Percentiles rank a stretch among this genome's conserved stretches.
These are phyloP conservation scores for Bombycilla garrulus DNA, from an alignment of 2,113 vertebrate genomes.

Conservation along the genomic window DNA sequence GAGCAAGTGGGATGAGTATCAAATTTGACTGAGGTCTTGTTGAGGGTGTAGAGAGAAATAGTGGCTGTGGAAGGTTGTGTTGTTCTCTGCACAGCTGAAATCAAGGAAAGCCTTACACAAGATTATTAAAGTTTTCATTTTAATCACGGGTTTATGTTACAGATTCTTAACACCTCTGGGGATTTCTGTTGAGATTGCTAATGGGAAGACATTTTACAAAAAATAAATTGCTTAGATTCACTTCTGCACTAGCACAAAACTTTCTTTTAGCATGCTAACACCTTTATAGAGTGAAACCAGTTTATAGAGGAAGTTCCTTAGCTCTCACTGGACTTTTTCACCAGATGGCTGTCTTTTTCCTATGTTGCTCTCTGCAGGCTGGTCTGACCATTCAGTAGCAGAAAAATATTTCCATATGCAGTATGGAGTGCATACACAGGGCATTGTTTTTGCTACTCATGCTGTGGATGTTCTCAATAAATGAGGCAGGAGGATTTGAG, in stretches of 20 bases:
- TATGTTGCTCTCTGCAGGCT: background rate
- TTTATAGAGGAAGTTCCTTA: background rate
- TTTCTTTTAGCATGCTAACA: background rate
- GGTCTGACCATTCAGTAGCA: background rate
- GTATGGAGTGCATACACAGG: background rate
- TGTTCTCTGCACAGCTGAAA: background rate
- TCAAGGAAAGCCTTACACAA: background rate
- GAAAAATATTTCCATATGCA: background rate
- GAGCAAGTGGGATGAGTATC: background rate
- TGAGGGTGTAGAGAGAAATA: background rate
- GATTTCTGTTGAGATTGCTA: background rate
- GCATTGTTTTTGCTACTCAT: background rate
- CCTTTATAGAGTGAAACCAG: background rate
- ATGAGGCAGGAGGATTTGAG: background rate
- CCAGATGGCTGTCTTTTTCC: background rate
- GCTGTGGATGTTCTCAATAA: background rate
- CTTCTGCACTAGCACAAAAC: background rate
- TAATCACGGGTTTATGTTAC: background rate
- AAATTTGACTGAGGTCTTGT: background rate
- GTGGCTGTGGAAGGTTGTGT: background rate
- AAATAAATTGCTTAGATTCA: background rate
- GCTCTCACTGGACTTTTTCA: background rate
- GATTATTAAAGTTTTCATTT: conserved; percentile 1
- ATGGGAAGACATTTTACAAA: background rate
- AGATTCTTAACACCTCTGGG: background rate